Evolutionary conservation across 1,140 invertebrate genomes (phyloP).

Genomic region (Drosophila leontia): DNA sequence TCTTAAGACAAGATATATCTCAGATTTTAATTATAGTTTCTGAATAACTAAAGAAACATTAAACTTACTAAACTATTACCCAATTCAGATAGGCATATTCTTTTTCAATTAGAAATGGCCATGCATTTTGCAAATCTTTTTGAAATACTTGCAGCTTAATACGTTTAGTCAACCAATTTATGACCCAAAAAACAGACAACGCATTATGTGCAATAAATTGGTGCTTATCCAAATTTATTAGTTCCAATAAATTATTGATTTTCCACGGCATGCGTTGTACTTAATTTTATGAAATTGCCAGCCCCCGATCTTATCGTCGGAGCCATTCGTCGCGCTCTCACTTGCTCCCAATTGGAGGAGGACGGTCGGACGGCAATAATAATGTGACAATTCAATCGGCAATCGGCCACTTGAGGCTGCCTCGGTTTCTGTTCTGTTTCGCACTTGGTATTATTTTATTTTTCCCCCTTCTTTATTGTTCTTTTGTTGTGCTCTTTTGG

Average conservation of each 20-base stretch:
- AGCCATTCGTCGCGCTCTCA: slow-evolving; percentile 70
- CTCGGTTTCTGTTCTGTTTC: slow-evolving; percentile 24
- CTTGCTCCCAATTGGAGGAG: slow-evolving; percentile 74
- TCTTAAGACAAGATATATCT: neutral
- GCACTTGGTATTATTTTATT: slow-evolving; percentile 27
- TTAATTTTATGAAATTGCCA: slow-evolving; percentile 46
- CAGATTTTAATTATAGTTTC: neutral
- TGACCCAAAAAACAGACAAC: neutral
- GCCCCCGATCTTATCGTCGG: slow-evolving; percentile 63
- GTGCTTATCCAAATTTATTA: slow-evolving; percentile 40
- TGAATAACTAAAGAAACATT: neutral
- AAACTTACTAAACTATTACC: neutral
- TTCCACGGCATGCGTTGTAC: slow-evolving; percentile 29
- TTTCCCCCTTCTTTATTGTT: slow-evolving; percentile 24
- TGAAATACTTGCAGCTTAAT: neutral
- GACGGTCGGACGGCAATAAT: slow-evolving; percentile 25
- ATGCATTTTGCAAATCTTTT: neutral
- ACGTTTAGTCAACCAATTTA: neutral
- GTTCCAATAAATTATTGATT: slow-evolving; percentile 48
- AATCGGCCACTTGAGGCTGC: slow-evolving; percentile 72
- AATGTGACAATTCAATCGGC: slow-evolving; percentile 75
- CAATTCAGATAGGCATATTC: neutral
- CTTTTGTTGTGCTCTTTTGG: slow-evolving; percentile 61
- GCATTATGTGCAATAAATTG: slow-evolving; percentile 25
- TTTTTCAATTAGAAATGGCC: neutral